Conservation (phyloP, 2,888 invertebrate genomes). For the Drosophila longiperda region DNA sequence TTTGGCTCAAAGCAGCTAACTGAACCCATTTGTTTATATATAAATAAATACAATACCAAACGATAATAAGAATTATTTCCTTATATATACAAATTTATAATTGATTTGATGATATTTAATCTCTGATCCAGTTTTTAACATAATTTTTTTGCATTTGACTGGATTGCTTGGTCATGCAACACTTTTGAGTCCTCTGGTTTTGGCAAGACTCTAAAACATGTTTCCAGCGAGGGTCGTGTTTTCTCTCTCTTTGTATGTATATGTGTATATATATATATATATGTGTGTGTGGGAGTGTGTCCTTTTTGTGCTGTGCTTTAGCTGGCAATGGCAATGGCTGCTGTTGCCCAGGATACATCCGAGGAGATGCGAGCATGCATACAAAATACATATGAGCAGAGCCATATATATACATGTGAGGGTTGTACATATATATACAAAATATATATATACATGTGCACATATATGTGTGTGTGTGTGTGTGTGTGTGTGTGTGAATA, state of each 20-base stretch:
- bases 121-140: constrained; percentile 7
- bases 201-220: constrained; percentile 17
- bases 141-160: constrained; percentile 19
- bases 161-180: constrained; percentile 26
- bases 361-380: constrained; percentile 41
- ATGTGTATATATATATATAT: constrained; percentile 7
- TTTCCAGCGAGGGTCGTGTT: constrained; percentile 18
- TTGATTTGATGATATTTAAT: constrained; percentile 11
- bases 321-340: constrained; percentile 80
- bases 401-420: constrained; percentile 30
- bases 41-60: too few relatives aligned
- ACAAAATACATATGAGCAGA: constrained; percentile 47
- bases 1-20: not conserved
- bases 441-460: constrained; percentile 16
- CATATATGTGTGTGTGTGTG: constrained; percentile 15
- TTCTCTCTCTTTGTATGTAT: constrained; percentile 12
- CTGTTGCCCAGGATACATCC: constrained; percentile 64
- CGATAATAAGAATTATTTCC: not conserved
- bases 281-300: constrained; percentile 47
- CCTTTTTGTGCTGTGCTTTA: constrained; percentile 51
- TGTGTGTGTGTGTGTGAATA: constrained; percentile 63
- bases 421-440: constrained; percentile 21
- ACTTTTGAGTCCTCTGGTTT: constrained; percentile 20
- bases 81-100: not conserved
- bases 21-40: not conserved